Percentiles rank a stretch among this genome's conserved stretches.
These are phyloP conservation scores for Machimus atricapillus DNA, from an alignment of 2,888 invertebrate species.

Conservation along the genomic window DNA sequence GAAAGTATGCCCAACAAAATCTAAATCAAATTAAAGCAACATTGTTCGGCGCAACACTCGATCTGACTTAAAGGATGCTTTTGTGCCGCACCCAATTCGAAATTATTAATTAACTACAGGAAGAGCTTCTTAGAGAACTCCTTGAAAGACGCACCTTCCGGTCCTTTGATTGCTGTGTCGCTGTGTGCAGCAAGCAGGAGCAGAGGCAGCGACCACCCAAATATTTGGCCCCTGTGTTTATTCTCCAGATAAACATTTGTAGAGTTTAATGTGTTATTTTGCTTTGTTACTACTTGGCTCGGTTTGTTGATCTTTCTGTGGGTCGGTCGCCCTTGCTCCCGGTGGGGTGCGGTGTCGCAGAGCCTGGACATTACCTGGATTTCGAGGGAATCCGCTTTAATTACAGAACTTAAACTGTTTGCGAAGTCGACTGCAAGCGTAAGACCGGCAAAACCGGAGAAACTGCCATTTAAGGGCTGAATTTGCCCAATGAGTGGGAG, in stretches of 20 bases:
- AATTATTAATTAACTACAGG: not conserved
- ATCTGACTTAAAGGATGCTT: not conserved
- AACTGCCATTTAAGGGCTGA: not conserved
- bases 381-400: not conserved
- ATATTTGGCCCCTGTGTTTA: not conserved
- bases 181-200: not conserved
- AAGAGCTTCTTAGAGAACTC: not conserved
- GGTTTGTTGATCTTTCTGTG: not conserved
- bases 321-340: not conserved
- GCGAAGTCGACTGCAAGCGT: not conserved
- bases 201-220: not conserved
- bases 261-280: not conserved
- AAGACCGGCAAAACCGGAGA: not conserved
- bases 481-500: not conserved
- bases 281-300: not conserved
- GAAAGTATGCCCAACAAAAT: not conserved
- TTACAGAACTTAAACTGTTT: conserved; percentile 12
- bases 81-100: not conserved
- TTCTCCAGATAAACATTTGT: not conserved
- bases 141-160: not conserved
- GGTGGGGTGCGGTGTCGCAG: not conserved
- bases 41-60: not conserved
- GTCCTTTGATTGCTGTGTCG: not conserved
- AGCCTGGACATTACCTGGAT: not conserved
- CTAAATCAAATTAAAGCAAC: not conserved